Evolutionary conservation across 2,888 invertebrate species (phyloP), one percentile per base, ranked within the genome.

Genomic region (Bombylius discolor): DNA sequence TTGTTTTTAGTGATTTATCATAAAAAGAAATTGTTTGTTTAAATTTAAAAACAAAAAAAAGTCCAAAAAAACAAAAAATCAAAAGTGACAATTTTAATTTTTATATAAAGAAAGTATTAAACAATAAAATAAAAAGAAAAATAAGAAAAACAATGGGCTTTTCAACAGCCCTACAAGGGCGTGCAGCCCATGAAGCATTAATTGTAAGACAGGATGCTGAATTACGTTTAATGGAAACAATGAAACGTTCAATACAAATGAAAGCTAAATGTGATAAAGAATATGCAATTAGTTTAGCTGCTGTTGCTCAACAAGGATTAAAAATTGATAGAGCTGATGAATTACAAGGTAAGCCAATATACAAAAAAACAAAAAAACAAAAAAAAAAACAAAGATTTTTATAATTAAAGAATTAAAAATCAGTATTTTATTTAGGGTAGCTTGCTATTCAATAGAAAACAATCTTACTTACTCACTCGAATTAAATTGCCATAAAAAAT

Each of bases 201-300:
- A 79, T 95, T 64, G 83, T 84, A 59, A 82, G 95, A 55, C 94
- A 95, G 75, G 95, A 96, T 72, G 90, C 92, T 31, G 96, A 96
- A 76, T 79, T 96, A 57, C 82, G 91, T 63, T 83, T 96, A 51
- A 81, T 96, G 79, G 96, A 96, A 70, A 86, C 86, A 61, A 92
- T 96, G 85, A 87, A 89, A 68, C 78, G 92, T 60, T 91, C 92
- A 66, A 80, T 96, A 56, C 81, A 84, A 63, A 82, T 85, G 63
- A 89, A 94, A 76, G 86, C 93, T 70, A 91, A 93, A 75, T 89
- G 88, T 68, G 96, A 96, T 72, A 81, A 89, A 63, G 94, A 96
- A 68, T 96, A 96, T 73, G 89, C 94, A 3, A 78, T 86, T 45
- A 87, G 89, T 12, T 80, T 96, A 56, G 82, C 83, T 56, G 81